Evolutionary conservation across 2,888 invertebrate genomes (phyloP).

Genomic region (Augiades crinisus): DNA sequence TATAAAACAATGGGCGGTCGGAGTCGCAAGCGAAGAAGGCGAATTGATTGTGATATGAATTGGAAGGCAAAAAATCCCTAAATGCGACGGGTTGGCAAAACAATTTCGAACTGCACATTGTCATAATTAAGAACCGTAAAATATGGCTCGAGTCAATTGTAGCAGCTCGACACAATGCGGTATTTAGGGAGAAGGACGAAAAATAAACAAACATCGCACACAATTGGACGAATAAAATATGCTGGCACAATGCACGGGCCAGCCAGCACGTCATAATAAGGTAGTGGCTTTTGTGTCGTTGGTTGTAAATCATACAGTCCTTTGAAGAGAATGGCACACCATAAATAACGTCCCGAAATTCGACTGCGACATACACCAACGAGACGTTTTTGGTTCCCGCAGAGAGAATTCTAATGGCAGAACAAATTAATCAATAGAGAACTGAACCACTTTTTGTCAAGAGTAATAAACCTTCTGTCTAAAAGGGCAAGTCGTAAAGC

Average conservation of each 20-base stretch:
- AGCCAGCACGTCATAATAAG: constrained; percentile 78
- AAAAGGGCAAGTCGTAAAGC: constrained; percentile 3
- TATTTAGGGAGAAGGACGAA: constrained; percentile 74
- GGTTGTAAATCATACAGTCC: constrained; percentile 78
- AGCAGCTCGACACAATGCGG: constrained; percentile 64
- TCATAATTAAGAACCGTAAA: constrained; percentile 69
- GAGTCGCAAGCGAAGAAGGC: no score
- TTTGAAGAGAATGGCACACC: constrained; percentile 75
- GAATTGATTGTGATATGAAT: no score
- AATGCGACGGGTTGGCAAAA: constrained; percentile 51
- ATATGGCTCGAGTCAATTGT: constrained; percentile 65
- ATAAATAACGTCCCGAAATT: constrained; percentile 75
- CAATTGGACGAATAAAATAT: constrained; percentile 72
- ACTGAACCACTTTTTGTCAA: constrained; percentile 58
- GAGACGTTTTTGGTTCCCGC: constrained; percentile 60
- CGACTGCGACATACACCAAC: constrained; percentile 59
- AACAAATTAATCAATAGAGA: constrained; percentile 73
- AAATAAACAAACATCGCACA: constrained; percentile 77
- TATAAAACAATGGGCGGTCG: no score
- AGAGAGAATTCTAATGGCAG: constrained; percentile 70
- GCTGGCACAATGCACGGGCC: constrained; percentile 73
- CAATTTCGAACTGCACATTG: constrained; percentile 45
- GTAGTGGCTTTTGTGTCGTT: constrained; percentile 70
- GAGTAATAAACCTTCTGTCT: constrained; percentile 43
- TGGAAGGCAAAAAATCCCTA: constrained; percentile 14